Conservation (phyloP, 2,797 vertebrate species). For the Karalla daura region DNA sequence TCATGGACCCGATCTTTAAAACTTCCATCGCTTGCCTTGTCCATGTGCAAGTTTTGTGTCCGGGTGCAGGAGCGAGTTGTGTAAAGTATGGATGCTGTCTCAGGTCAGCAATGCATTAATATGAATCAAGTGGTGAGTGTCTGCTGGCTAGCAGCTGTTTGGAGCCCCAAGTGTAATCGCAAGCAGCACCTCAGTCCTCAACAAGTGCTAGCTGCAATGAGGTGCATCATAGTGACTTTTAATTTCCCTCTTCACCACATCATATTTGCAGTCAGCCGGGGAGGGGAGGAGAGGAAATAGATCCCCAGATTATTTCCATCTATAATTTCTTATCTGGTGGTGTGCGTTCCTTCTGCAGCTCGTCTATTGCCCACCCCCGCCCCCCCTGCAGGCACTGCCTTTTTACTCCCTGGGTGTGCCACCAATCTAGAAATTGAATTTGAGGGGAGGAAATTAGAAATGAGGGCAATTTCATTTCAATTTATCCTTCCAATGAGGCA, state of each 20-base stretch:
- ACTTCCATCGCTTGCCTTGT: not conserved
- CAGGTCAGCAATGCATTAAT: slow-evolving; percentile 72
- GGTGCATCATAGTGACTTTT: slow-evolving; percentile 73
- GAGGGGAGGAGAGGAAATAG: slow-evolving; percentile 61
- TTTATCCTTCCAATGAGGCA: slow-evolving; percentile 69
- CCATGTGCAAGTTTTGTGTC: slow-evolving; percentile 3
- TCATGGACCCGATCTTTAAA: not conserved
- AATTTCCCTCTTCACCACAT: slow-evolving; percentile 76
- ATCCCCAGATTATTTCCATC: slow-evolving; percentile 79
- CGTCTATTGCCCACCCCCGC: slow-evolving; percentile 23
- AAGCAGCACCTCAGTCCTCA: slow-evolving; percentile 62
- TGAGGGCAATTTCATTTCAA: slow-evolving; percentile 71
- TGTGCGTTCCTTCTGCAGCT: slow-evolving; percentile 42
- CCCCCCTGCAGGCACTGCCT: slow-evolving; percentile 43
- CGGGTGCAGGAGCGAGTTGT: slow-evolving; percentile 21
- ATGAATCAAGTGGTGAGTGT: slow-evolving; percentile 64
- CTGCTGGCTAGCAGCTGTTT: slow-evolving; percentile 60
- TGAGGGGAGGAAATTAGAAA: slow-evolving; percentile 73
- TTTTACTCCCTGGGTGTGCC: slow-evolving; percentile 66
- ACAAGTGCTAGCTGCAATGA: slow-evolving; percentile 71
- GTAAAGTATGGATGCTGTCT: slow-evolving; percentile 35
- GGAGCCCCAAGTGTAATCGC: slow-evolving; percentile 51
- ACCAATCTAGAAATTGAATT: slow-evolving; percentile 78
- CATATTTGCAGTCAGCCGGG: slow-evolving; percentile 66
- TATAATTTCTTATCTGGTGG: slow-evolving; percentile 77